Evolutionary conservation across 2,113 vertebrate species (phyloP), one percentile per base, ranked within the genome.

Genomic region (Pipa parva): DNA sequence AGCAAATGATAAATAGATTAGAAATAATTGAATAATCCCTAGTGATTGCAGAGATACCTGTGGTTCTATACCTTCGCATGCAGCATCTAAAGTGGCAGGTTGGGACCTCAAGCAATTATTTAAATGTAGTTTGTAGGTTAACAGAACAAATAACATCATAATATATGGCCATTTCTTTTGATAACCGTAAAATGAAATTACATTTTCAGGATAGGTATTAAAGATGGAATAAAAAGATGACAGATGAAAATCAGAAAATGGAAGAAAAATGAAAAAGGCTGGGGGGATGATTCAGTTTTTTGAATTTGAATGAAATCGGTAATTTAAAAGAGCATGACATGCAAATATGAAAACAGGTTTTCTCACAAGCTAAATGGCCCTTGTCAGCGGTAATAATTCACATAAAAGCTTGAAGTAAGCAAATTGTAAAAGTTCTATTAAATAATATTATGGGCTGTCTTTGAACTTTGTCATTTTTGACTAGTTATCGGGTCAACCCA

Each of bases 301-400:
- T 37, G 10, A n/a, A 59, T 36, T 15, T 20, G 21, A 27, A 22
- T 52, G 31, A 17, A 22, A 42, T 69, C 66, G 42, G 65, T 51
- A 39, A 59, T 59, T 68, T 11, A 59, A 52, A 52, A 31, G 66
- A 69, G 25, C 66, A 45, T 61, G 48, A 60, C 66, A 69, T 69
- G 31, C 29, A 69, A 69, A 69, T 69, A 59, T 69, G 48, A 69
- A 69, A 61, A 61, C 21, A 50, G 57, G 33, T 42, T 61, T 69
- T 54, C 48, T 61, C 66, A 54, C 66, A 52, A 29, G 33, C 58
- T 54, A 61, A 69, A 54, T 69, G 58, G 37, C 49, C 25, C 58
- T 69, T 61, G 57, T 48, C 48, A 61, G 15, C 49, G n/a, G 45
- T 45, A 68, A 68, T 68, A 69, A 69, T 69, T 69, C 46, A 22